A percentile compares a stretch with the other conserved stretches of the same genome.
Evolutionary conservation across 2,113 vertebrate genomes (phyloP).

Genomic region (Eulemur macaco): DNA sequence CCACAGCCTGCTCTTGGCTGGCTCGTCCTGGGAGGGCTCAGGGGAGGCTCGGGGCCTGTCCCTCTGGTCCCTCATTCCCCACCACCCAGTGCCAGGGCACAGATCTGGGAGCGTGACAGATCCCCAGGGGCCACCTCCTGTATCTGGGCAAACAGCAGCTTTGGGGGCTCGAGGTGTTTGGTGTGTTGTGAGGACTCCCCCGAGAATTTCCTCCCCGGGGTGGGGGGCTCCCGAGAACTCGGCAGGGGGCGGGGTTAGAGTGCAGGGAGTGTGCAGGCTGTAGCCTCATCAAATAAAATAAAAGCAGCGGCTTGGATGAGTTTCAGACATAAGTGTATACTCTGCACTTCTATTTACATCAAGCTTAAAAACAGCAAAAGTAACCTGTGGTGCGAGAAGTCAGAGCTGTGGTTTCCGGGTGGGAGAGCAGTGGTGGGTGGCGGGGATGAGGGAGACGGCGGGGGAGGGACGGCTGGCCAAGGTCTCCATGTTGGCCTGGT

Average conservation of each 20-base stretch:
- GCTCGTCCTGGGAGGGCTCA: not conserved
- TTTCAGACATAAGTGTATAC: not conserved
- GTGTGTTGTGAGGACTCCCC: not conserved
- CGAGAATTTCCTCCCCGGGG: not conserved
- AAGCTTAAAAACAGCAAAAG: not conserved
- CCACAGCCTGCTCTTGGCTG: not conserved
- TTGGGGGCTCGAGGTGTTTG: no score
- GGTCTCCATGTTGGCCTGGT: not conserved
- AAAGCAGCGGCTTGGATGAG: not conserved
- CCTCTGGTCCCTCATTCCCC: not conserved
- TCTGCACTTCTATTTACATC: not conserved
- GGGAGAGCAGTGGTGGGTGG: not conserved
- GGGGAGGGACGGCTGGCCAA: not conserved
- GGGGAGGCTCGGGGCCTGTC: not conserved
- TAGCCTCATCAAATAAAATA: not conserved
- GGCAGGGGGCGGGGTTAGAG: no score
- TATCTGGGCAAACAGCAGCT: not conserved
- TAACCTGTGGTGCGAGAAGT: not conserved
- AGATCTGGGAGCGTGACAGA: not conserved
- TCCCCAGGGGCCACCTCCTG: not conserved
- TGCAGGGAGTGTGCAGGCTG: not conserved
- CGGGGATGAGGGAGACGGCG: fast-evolving
- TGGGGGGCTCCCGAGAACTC: not conserved
- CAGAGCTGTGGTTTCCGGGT: not conserved
- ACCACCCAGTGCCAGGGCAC: fast-evolving